phyloP scores from a whole-genome alignment of 1,140 invertebrate genomes.

The Venustaconcha ellipsiformis region DNA sequence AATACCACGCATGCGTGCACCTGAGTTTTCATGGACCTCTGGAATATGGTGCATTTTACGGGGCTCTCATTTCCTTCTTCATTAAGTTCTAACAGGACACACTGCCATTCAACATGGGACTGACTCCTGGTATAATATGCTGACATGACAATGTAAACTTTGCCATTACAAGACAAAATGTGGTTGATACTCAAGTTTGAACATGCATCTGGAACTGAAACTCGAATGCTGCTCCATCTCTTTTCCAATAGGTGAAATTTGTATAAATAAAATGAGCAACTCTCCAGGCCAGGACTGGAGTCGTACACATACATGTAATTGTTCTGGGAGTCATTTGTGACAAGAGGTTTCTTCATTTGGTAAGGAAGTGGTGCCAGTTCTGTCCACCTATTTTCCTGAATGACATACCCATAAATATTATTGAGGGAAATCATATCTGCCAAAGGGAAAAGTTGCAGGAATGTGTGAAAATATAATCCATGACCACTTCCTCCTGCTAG shows the following conservation, averaged over 20 bases:
- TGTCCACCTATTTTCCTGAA: slow-evolving; percentile 52
- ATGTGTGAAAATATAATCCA: slow-evolving; percentile 33
- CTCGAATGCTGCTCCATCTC: slow-evolving; percentile 38
- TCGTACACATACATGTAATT: slow-evolving; percentile 47
- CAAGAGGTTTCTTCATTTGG: slow-evolving; percentile 37
- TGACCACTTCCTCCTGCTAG: slow-evolving; percentile 46
- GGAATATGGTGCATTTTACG: slow-evolving; percentile 38
- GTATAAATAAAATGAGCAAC: slow-evolving; percentile 29
- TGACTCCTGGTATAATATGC: slow-evolving; percentile 4
- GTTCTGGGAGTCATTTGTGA: slow-evolving; percentile 28
- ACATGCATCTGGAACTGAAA: slow-evolving; percentile 32
- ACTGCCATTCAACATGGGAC: slow-evolving; percentile 14
- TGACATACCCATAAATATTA: slow-evolving; percentile 49
- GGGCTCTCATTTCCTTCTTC: slow-evolving; percentile 33
- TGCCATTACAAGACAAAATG: slow-evolving; percentile 36
- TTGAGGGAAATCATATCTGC: slow-evolving; percentile 37
- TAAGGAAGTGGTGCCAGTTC: slow-evolving; percentile 51
- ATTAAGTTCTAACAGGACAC: slow-evolving; percentile 39
- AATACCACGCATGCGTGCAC: slow-evolving; percentile 27
- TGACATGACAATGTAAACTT: slow-evolving; percentile 40
- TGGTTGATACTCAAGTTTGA: slow-evolving; percentile 34
- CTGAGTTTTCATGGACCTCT: slow-evolving; percentile 38
- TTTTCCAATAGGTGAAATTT: slow-evolving; percentile 34
- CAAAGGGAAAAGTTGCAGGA: slow-evolving; percentile 35
- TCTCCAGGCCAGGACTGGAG: slow-evolving; percentile 29